Base-by-base conservation (phyloP, 1,140 invertebrate species). In the Pogonomyrmex californicus region DNA sequence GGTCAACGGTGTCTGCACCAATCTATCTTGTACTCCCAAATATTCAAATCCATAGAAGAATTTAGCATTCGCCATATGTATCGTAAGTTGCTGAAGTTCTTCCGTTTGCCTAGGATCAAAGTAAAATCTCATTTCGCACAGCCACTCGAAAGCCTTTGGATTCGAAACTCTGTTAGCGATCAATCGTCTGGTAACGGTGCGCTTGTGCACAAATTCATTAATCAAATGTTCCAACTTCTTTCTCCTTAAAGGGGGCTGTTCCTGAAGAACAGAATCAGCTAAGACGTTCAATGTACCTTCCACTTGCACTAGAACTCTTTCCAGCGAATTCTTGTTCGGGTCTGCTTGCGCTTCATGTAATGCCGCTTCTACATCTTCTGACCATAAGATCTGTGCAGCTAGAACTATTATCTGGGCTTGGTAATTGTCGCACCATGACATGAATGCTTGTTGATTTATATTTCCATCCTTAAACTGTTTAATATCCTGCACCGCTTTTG, bases 21-120 rank as follows among this genome's bases (percentile, higher is more conserved):
- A 95, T 85, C 99, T 97, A 94, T 99, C 99, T 95, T 99, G 99
- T 0, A 99, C 98, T 36, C 99, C 99, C 3, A 99, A 96, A 95
- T 99, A 99, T 95, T 99, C 99, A 95, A 99, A 99, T 4, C 99
- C 99, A 95, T 99, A 99, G 92, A 98, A 98, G 96, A 99, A 99
- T 92, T 99, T 98, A 0, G 99, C 99, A 95, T 99, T 99, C 0
- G 99, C 99, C 99, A 99, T 99, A 94, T 99, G 98, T 91, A 99
- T 99, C 1, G 98, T 99, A 17, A 99, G 96, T 94, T 99, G 99
- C 94, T 99, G 98, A 2, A 99, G 95, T 3, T 99, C 98, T 94
- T 99, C 99, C 17, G 97, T 97, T 94, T 99, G 98, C 83, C 98
- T 97, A 0, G 98, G 98, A 96, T 99, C 99, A 93, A 99, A 99